A percentile compares a stretch with the other conserved stretches of the same genome.
Evolutionary conservation across 2,113 vertebrate genomes (phyloP).

Genomic region (Anser cygnoides): DNA sequence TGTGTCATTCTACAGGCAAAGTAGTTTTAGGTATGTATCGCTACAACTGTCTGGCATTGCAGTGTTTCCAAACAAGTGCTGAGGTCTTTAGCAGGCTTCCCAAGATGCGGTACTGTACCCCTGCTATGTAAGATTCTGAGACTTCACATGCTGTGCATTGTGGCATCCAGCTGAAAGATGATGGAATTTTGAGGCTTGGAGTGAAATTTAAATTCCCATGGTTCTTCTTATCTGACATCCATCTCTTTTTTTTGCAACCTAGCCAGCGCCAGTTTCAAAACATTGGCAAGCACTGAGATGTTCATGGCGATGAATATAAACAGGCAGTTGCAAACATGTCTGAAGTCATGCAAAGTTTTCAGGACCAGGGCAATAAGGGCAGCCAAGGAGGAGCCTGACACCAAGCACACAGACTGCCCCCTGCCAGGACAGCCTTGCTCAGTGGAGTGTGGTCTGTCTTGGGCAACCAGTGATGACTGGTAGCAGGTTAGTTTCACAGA

Average conservation of each 20-base stretch:
- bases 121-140: neutral
- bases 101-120: neutral
- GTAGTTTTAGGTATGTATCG: neutral
- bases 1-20: neutral
- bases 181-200: conserved; percentile 45
- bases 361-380: neutral
- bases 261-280: conserved; percentile 43
- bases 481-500: neutral
- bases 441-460: fast-evolving
- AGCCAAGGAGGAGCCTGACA: neutral
- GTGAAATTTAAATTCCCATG: conserved; percentile 32
- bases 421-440: neutral
- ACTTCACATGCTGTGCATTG: neutral
- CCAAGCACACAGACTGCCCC: neutral
- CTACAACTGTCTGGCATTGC: neutral
- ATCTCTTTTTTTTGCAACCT: neutral
- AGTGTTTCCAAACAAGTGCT: neutral
- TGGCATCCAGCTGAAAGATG: conserved; percentile 5
- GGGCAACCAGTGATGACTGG: neutral
- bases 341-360: conserved; percentile 15
- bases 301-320: conserved; percentile 33
- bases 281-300: neutral
- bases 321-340: conserved; percentile 29
- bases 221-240: conserved; percentile 24
- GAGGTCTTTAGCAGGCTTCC: neutral